Evolutionary conservation across 1,140 invertebrate species (phyloP).

Genomic region (Coptotermes formosanus): DNA sequence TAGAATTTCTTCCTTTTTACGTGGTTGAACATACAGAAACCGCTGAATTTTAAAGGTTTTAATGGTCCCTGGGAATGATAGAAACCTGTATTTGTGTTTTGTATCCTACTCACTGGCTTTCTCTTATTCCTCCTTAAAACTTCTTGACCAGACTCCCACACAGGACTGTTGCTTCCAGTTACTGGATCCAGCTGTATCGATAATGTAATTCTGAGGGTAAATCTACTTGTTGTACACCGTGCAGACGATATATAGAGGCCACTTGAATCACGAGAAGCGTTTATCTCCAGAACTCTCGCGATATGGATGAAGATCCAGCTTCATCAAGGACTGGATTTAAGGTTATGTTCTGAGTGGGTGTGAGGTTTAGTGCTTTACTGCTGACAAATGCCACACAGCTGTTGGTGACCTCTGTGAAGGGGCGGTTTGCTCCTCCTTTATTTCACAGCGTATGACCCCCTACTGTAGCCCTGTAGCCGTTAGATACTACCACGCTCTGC

Average conservation of each 20-base stretch:
- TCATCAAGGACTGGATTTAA: slow-evolving; percentile 5
- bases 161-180: too few species aligned
- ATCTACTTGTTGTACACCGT: background rate
- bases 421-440: background rate
- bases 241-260: slow-evolving; percentile 3
- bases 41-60: too few species aligned
- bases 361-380: background rate
- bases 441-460: background rate
- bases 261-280: slow-evolving; percentile 14
- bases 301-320: background rate
- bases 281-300: background rate
- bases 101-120: too few species aligned
- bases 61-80: too few species aligned
- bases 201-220: background rate
- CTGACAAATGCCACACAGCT: slow-evolving; percentile 8
- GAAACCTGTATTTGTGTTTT: too few species aligned
- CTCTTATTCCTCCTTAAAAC: too few species aligned
- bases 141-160: too few species aligned
- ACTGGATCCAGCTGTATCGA: too few species aligned
- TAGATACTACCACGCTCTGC: background rate
- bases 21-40: too few species aligned
- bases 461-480: background rate
- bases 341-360: background rate
- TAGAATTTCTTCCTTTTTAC: too few species aligned
- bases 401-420: background rate